Conservation (phyloP, 2,113 vertebrate genomes). For the Chloropsis cyanopogon region DNA sequence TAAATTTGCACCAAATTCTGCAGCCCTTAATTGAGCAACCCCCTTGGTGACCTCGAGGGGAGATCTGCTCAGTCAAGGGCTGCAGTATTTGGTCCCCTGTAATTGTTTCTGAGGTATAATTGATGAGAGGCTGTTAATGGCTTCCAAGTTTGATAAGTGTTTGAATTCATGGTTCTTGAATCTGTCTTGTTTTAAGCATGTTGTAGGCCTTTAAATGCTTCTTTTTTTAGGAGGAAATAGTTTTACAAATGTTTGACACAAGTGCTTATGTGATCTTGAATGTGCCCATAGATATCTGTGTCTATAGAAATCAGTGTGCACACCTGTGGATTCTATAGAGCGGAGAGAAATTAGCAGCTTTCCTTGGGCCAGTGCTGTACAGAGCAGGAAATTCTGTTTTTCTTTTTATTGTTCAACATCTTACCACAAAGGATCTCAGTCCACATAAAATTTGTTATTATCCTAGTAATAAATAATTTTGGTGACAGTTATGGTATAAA, state of each 20-base stretch:
- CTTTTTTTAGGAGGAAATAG: neutral
- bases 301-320: neutral
- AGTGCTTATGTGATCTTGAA: neutral
- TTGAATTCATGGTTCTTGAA: constrained; percentile 6
- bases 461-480: constrained; percentile 63
- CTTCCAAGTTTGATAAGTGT: constrained; percentile 19
- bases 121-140: constrained; percentile 35
- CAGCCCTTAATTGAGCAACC: neutral
- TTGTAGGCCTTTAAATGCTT: neutral
- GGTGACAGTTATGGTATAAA: constrained; percentile 62
- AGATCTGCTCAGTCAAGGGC: neutral
- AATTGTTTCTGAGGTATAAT: constrained; percentile 22
- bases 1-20: neutral
- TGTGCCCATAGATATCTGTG: neutral
- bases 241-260: neutral
- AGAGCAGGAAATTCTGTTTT: neutral
- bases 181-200: neutral
- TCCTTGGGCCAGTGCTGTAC: neutral
- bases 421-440: constrained; percentile 16
- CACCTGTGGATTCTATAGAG: neutral
- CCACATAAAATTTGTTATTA: constrained; percentile 61
- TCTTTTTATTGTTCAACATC: neutral
- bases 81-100: neutral
- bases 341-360: neutral
- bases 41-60: neutral